Conservation (phyloP, 1,140 invertebrate species). For the Palaemon carinicauda region DNA sequence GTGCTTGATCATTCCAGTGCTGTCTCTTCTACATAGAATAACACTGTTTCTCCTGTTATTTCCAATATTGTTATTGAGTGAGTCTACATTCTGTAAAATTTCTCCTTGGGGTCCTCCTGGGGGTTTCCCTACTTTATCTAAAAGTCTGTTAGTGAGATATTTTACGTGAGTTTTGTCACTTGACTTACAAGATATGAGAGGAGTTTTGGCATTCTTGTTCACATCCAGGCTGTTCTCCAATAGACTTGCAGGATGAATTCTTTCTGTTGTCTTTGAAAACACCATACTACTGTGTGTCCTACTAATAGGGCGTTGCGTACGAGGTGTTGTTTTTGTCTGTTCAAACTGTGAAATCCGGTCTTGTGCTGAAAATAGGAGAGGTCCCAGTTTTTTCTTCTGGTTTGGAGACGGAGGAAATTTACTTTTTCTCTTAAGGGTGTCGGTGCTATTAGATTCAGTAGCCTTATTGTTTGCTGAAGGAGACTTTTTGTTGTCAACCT, state of each 20-base stretch:
- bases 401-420: conserved; percentile 45
- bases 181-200: conserved; percentile 43
- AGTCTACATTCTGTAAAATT: conserved; percentile 29
- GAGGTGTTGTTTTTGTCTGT: neutral
- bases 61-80: conserved; percentile 47
- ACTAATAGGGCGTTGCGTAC: neutral
- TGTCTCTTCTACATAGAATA: conserved; percentile 12
- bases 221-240: neutral
- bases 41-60: conserved; percentile 26
- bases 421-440: conserved; percentile 40
- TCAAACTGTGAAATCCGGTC: conserved; percentile 49
- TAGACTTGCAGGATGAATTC: neutral
- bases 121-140: conserved; percentile 36
- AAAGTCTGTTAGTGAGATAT: conserved; percentile 60
- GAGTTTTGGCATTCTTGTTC: conserved; percentile 10
- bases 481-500: neutral
- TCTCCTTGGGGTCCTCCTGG: conserved; percentile 53
- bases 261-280: neutral
- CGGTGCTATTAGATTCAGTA: neutral
- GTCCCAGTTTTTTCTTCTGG: conserved; percentile 23
- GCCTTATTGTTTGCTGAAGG: no score
- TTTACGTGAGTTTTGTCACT: conserved; percentile 60
- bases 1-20: conserved; percentile 39
- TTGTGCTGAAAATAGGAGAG: conserved; percentile 41
- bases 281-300: conserved; percentile 31